Conservation (phyloP, 2,797 vertebrate species). For the Pterois miles region DNA sequence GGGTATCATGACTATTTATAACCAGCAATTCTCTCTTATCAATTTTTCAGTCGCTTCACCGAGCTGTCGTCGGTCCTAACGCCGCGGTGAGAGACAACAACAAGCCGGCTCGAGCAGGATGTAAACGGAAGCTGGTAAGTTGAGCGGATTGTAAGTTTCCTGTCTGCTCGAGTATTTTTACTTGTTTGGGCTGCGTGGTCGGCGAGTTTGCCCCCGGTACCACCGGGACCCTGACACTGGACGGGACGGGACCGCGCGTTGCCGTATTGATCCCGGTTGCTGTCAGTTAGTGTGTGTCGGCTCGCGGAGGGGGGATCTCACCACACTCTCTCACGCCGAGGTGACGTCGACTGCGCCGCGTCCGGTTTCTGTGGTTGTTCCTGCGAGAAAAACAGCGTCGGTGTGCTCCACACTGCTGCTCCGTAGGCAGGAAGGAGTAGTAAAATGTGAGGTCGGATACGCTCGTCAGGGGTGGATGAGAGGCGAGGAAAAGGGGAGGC, state of each 20-base stretch:
- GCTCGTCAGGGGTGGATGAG: constrained; percentile 23
- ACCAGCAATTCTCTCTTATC: constrained; percentile 62
- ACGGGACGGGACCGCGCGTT: neutral
- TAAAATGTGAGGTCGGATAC: constrained; percentile 25
- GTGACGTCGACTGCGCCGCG: constrained; percentile 72
- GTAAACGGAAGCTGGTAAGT: constrained; percentile 75
- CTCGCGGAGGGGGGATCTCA: neutral
- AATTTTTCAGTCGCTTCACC: constrained; percentile 39
- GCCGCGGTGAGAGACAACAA: constrained; percentile 53
- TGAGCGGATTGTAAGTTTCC: constrained; percentile 71
- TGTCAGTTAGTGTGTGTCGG: constrained; percentile 41
- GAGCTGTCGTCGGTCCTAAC: constrained; percentile 61
- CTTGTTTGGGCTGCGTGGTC: constrained; percentile 58
- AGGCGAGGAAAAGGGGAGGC: constrained; percentile 53
- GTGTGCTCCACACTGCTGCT: neutral
- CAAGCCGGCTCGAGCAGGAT: constrained; percentile 63
- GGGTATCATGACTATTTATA: constrained; percentile 82
- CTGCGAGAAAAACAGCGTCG: constrained; percentile 10
- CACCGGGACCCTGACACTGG: constrained; percentile 5
- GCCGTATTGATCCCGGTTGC: constrained; percentile 11
- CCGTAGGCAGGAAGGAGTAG: neutral
- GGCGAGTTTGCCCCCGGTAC: constrained; percentile 39
- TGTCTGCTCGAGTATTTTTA: constrained; percentile 36
- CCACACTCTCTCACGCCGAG: constrained; percentile 26
- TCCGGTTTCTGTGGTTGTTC: constrained; percentile 53